phyloP scores from a whole-genome alignment of 2,888 invertebrate species.

The Xestia xanthographa region DNA sequence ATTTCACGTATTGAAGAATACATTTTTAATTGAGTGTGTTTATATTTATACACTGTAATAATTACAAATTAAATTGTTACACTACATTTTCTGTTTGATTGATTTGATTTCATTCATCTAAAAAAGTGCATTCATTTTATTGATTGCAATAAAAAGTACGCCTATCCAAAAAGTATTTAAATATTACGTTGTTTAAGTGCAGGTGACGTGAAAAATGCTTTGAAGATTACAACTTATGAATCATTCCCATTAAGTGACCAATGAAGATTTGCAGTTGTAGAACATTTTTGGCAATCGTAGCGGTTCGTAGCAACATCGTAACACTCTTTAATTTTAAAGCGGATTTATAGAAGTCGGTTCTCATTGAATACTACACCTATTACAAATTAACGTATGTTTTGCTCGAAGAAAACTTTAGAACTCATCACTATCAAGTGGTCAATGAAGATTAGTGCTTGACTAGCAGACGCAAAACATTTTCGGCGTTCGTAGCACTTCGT shows the following conservation, averaged over 20 bases:
- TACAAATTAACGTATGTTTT: background rate
- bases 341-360: background rate
- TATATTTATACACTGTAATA: too few species aligned
- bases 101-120: too few species aligned
- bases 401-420: background rate
- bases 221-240: background rate
- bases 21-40: too few species aligned
- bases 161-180: too few species aligned
- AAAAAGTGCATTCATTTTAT: too few species aligned
- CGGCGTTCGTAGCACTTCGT: slow-evolving; percentile 52
- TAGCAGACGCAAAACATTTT: slow-evolving; percentile 29
- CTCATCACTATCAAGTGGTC: background rate
- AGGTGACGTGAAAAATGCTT: background rate
- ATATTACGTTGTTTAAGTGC: too few species aligned
- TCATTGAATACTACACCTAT: background rate
- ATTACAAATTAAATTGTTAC: too few species aligned
- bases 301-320: slow-evolving; percentile 17
- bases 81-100: too few species aligned
- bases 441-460: slow-evolving; percentile 5
- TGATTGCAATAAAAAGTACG: too few species aligned
- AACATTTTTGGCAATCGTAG: slow-evolving; percentile 45
- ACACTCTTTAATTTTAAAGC: slow-evolving; percentile 18
- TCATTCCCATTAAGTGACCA: slow-evolving; percentile 9
- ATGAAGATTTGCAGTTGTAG: slow-evolving; percentile 34
- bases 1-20: too few species aligned